A percentile compares a stretch with the other conserved stretches of the same genome.
Evolutionary conservation across 2,888 invertebrate species (phyloP).

Genomic region (Peribatodes rhomboidaria): DNA sequence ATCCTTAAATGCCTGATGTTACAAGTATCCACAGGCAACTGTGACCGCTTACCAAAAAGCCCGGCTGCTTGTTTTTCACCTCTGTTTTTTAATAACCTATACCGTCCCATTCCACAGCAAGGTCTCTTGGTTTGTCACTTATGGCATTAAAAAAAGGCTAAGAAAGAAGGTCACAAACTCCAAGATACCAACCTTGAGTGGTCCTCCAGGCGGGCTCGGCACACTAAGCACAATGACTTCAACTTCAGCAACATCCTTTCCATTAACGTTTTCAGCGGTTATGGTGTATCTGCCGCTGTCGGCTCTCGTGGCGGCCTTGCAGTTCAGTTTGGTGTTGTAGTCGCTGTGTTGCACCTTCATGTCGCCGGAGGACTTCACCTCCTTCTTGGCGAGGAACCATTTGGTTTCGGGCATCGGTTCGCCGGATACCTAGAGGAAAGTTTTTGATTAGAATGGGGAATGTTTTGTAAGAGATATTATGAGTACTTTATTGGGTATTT

Average conservation of each 20-base stretch:
- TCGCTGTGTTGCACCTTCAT: constrained; percentile 93
- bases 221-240: constrained; percentile 96
- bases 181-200: constrained; percentile 89
- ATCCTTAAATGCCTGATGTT: too few species aligned
- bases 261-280: constrained; percentile 96
- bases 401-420: constrained; percentile 97
- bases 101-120: too few species aligned
- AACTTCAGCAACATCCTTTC: constrained; percentile 97
- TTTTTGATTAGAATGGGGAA: not conserved
- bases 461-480: not conserved
- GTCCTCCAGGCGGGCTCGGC: constrained; percentile 96
- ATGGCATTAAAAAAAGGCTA: too few species aligned
- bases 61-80: too few species aligned
- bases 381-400: constrained; percentile 95
- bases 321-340: constrained; percentile 94
- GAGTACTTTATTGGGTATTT: too few species aligned
- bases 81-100: too few species aligned
- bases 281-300: constrained; percentile 97
- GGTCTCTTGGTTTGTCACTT: too few species aligned
- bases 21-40: too few species aligned
- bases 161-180: too few species aligned
- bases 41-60: too few species aligned
- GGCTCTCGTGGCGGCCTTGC: constrained; percentile 92
- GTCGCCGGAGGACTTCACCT: constrained; percentile 91
- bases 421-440: constrained; percentile 87